phyloP scores from a whole-genome alignment of 35 echinoderm and acorn worm genomes.

The Anneissia japonica region DNA sequence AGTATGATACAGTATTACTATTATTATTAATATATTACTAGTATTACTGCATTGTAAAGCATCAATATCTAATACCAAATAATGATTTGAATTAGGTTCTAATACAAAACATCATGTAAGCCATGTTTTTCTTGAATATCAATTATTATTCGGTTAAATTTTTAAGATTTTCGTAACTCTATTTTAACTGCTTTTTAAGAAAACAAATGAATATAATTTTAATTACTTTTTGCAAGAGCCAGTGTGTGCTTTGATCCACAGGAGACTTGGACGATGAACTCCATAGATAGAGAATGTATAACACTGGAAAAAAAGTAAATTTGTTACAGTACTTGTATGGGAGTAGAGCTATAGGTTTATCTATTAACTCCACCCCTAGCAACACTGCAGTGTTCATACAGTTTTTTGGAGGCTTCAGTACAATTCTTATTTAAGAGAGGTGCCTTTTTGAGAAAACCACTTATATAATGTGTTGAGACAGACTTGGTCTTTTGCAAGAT shows the following conservation, averaged over 20 bases:
- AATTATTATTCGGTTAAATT: neutral
- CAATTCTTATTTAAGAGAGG: too few species aligned
- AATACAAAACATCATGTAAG: neutral
- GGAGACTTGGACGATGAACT: slow-evolving; percentile 62
- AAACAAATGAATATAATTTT: neutral
- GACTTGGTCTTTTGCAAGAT: too few species aligned
- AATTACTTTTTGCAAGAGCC: slow-evolving; percentile 65
- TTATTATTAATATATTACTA: too few species aligned
- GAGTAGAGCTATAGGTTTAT: neutral
- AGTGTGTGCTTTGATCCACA: slow-evolving; percentile 68
- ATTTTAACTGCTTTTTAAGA: too few species aligned
- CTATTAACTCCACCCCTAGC: neutral
- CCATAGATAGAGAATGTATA: slow-evolving; percentile 28
- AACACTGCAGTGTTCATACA: neutral
- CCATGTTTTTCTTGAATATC: neutral
- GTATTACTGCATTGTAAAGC: too few species aligned
- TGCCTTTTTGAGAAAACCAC: too few species aligned
- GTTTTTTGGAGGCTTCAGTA: too few species aligned
- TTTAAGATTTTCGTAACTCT: neutral
- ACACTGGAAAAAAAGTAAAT: slow-evolving; percentile 37
- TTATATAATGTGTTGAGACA: too few species aligned
- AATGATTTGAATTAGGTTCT: neutral
- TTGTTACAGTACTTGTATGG: neutral
- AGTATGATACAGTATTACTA: too few species aligned
- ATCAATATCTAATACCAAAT: too few species aligned